Conservation (phyloP, 30 jellyfish, hydroid and myxozoan species). For the Aurelia coerulea region DNA sequence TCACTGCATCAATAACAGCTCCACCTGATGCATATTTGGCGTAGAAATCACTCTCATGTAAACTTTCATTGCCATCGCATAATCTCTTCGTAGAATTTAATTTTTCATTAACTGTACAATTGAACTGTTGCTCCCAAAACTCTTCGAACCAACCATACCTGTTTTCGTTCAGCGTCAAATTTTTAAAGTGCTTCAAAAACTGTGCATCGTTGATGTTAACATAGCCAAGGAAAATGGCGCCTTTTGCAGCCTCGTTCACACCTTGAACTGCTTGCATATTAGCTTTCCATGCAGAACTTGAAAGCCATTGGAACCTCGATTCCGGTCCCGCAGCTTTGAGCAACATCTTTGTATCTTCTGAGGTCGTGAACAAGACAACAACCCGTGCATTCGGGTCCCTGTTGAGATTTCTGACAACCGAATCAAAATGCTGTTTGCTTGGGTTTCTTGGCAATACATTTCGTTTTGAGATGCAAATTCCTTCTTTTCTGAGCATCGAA, state of each 20-base stretch:
- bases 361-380: slow-evolving; percentile 36
- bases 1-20: not conserved
- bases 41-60: not conserved
- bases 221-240: slow-evolving; percentile 41
- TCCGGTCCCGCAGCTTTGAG: slow-evolving; percentile 21
- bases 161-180: slow-evolving; percentile 14
- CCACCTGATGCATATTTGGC: not conserved
- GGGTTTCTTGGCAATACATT: slow-evolving; percentile 16
- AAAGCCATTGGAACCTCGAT: not conserved
- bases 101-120: slow-evolving; percentile 1
- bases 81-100: not conserved
- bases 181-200: slow-evolving; percentile 9
- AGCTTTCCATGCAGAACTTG: slow-evolving; percentile 14
- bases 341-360: slow-evolving; percentile 42
- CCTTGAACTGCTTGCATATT: not conserved
- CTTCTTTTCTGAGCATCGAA: not conserved
- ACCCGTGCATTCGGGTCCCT: slow-evolving; percentile 5
- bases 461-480: slow-evolving; percentile 38
- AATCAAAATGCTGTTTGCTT: not conserved
- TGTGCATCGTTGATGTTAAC: not conserved
- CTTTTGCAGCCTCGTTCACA: slow-evolving; percentile 29
- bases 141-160: slow-evolving; percentile 43
- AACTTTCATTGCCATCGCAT: not conserved
- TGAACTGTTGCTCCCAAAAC: slow-evolving; percentile 45
- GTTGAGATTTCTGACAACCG: not conserved